phyloP scores from a whole-genome alignment of 2,113 vertebrate genomes.

The Bostrychus sinensis region DNA sequence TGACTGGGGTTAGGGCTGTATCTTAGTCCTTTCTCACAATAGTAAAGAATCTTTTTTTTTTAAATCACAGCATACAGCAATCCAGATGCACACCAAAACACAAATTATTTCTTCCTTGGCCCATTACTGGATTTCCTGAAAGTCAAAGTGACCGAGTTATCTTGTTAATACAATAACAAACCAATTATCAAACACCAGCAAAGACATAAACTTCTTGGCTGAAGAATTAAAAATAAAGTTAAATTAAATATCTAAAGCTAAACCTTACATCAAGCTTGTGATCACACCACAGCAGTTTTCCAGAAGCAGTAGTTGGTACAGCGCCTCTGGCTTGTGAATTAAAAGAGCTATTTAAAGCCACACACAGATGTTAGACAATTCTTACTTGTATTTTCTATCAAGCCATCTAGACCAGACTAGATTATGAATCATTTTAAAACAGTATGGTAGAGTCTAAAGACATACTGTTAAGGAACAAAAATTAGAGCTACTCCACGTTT shows the following conservation, averaged over 20 bases:
- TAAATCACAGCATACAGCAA: too few species aligned
- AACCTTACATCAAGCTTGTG: constrained; percentile 26
- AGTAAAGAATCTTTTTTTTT: too few species aligned
- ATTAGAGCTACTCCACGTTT: neutral
- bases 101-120: neutral
- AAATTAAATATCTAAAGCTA: constrained; percentile 12
- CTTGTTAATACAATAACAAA: neutral
- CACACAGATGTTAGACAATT: constrained; percentile 45
- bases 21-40: too few species aligned
- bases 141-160: too few species aligned
- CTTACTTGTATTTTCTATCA: constrained; percentile 27
- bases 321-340: constrained; percentile 21
- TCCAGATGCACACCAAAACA: too few species aligned
- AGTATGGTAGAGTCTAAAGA: neutral
- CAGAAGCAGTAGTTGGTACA: constrained; percentile 41
- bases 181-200: neutral
- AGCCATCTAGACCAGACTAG: constrained; percentile 3
- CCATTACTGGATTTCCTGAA: neutral
- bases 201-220: neutral
- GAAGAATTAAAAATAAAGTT: neutral
- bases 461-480: neutral
- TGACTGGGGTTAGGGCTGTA: too few species aligned
- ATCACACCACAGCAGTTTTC: constrained; percentile 51
- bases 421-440: neutral
- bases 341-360: constrained; percentile 58